Percentiles rank a stretch among this genome's conserved stretches.
These are phyloP conservation scores for Hipparchia semele DNA, from an alignment of 2,888 invertebrate genomes.

Conservation along the genomic window DNA sequence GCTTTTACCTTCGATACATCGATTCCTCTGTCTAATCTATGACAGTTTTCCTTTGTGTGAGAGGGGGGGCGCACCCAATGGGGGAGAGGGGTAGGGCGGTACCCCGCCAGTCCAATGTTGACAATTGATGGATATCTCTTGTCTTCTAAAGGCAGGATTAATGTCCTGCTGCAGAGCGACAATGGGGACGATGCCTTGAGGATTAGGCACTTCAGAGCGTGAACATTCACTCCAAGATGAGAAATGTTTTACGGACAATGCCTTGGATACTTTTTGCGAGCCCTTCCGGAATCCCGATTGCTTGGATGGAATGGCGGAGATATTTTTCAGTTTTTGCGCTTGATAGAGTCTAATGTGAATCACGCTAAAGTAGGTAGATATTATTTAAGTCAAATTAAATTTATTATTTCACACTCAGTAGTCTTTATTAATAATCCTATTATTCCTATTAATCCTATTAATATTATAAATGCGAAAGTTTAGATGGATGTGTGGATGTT, in stretches of 20 bases:
- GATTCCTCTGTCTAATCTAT: conserved; percentile 55
- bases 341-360: background rate
- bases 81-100: conserved; percentile 54
- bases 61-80: conserved; percentile 53
- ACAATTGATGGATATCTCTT: conserved; percentile 83
- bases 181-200: conserved; percentile 70
- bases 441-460: no score
- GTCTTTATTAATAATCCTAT: no score
- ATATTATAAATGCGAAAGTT: no score
- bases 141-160: conserved; percentile 81
- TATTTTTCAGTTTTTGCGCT: conserved; percentile 1
- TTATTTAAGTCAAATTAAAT: no score
- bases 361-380: no score
- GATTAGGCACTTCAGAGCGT: conserved; percentile 64
- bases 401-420: no score
- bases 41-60: conserved; percentile 58
- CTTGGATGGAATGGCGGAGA: conserved; percentile 21
- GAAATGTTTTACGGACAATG: conserved; percentile 42
- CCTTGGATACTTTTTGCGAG: conserved; percentile 34
- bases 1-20: conserved; percentile 1
- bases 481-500: no score
- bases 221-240: conserved; percentile 46
- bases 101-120: conserved; percentile 76
- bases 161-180: conserved; percentile 67
- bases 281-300: conserved; percentile 22